Base-by-base conservation (phyloP, 2,888 invertebrate genomes). In the Abrostola tripartita region DNA sequence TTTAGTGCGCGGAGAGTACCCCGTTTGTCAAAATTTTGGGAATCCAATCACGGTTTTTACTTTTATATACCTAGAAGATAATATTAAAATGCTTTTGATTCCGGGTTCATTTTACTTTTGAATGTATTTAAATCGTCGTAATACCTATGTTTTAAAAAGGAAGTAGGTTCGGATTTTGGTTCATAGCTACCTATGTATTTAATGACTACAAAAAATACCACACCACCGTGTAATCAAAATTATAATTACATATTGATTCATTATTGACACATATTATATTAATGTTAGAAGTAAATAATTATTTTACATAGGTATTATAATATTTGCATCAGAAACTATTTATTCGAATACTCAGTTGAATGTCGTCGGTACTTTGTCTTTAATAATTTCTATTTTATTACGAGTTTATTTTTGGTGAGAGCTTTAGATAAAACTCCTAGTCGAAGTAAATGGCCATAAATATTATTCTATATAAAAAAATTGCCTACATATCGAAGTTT, bases 1-100 rank as follows among this genome's bases (percentile, higher is more conserved):
- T 78, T 78, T 75, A 78, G 65, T 63, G 62, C 61, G 56, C 65
- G 6, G 11, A 41, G 57, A 78, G 62, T 68, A 62, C 44, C 54
- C 54, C 42, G 62, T 66, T 72, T 65, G 68, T 65, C 68, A 64
- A 78, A 75, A 78, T 76, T 78, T 78, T 67, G 68, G 65, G 59
- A 64, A 78, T 76, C 78, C 78, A 78, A 78, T 78, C 78, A 75
- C 67, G 63, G 65, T 71, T 78, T 78, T 68, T 66, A 78, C 65
- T 75, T 71, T 78, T 75, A 77, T 72, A 51, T 68, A 62, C 65
- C 69, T 74, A 62, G 53, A 70, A 63, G 70, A 75, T 75, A 70
- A 68, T 66, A 70, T 56, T 61, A 61, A 60, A 57, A 60, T 42
- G 24, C 7, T 52, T 53, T 36, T 56, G 24, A 47, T 55, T 50